A percentile compares a stretch with the other conserved stretches of the same genome.
Conservation (phyloP, 2,888 invertebrate genomes). For the Neuroscelio doddi region DNA sequence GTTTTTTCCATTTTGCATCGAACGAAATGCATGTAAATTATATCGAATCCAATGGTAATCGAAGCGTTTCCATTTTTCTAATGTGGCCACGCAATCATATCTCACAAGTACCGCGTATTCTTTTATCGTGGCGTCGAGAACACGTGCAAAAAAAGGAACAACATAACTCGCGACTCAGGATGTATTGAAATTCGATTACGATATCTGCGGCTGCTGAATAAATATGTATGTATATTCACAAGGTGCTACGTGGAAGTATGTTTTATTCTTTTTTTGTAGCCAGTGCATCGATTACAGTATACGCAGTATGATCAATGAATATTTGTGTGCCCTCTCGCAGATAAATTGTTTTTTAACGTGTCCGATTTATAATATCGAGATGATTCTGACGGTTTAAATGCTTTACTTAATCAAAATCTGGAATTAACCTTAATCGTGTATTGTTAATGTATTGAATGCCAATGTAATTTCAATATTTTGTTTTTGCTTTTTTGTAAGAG, state of each 20-base stretch:
- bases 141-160: slow-evolving; percentile 19
- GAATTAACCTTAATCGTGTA: no score
- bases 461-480: no score
- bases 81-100: slow-evolving; percentile 15
- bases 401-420: no score
- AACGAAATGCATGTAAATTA: slow-evolving; percentile 2
- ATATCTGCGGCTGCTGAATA: slow-evolving; percentile 51
- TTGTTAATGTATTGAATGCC: no score
- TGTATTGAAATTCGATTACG: slow-evolving; percentile 60
- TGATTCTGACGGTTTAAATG: no score
- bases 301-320: no score
- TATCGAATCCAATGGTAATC: not conserved
- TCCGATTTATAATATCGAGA: no score
- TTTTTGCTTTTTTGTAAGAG: no score
- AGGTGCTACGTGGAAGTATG: slow-evolving; percentile 12
- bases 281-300: no score
- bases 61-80: slow-evolving; percentile 15
- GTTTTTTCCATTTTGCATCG: not conserved
- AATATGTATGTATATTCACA: slow-evolving; percentile 42
- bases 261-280: no score
- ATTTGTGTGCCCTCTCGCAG: no score
- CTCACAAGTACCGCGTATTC: slow-evolving; percentile 13
- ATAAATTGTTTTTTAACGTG: no score
- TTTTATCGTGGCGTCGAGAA: slow-evolving; percentile 18
- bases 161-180: slow-evolving; percentile 19